Evolutionary conservation across 2,113 vertebrate species (phyloP), one percentile per base, ranked within the genome.

Genomic region (Maccullochella peelii): DNA sequence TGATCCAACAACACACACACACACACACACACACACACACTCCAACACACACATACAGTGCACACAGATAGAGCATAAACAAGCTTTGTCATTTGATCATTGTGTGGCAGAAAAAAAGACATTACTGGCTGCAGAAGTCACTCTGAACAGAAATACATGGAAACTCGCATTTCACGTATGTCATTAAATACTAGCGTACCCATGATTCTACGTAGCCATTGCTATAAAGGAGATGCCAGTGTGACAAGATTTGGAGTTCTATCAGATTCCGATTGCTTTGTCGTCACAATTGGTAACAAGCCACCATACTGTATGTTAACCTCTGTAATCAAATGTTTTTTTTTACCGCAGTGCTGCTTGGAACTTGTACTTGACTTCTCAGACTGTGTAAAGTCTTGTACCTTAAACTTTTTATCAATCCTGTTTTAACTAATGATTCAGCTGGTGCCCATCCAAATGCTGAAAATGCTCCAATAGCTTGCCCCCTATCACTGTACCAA

Each of bases 31-130:
- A 61, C 61, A 42, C 58, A 72, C 70, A 67, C 67, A 77, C 30
- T 59, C 52, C 8, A 30, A 49, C 57, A 80, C 74, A 77, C 54
- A 67, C 67, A 77, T 61, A 52, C 38, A 67, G 49, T 30, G 18
- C 50, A 79, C 63, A 68, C 12, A 61, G 40, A 86, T 33, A 58
- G 52, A 40, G 66, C 81, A 84, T 57, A 88, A 83, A 82, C 82
- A 84, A 85, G 79, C 42, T 73, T 91, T 84, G 87, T 80, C 73
- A 79, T 84, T 88, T 89, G 79, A 90, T 92, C 85, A 88, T 67
- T 80, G 50, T 86, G 71, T 44, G 49, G 80, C 63, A 77, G 63
- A 69, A 75, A 77, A 80, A 77, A 86, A 78, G 59, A 52, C 61
- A 73, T 74, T 72, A 76, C 62, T 52, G 74, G 63, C 89, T 85